phyloP scores from a whole-genome alignment of 2,113 vertebrate genomes.

The Microtus pennsylvanicus region DNA sequence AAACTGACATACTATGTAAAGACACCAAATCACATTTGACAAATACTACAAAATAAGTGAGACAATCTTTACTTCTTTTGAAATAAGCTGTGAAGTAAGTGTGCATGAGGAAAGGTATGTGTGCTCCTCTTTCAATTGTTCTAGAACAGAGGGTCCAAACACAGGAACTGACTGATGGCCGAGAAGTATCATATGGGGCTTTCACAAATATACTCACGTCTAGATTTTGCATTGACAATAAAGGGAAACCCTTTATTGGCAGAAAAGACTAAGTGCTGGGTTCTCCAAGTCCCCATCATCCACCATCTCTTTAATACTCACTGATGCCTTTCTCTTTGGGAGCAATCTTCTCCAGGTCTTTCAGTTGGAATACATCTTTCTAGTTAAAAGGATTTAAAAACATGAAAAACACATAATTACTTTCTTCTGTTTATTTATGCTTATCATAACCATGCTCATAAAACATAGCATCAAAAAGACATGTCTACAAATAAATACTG shows the following conservation, averaged over 20 bases:
- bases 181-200: background rate
- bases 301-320: constrained; percentile 86
- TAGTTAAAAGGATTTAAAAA: constrained; percentile 83
- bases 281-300: background rate
- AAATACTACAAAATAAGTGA: background rate
- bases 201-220: constrained; percentile 9
- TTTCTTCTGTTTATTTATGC: constrained; percentile 37
- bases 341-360: constrained; percentile 99
- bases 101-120: background rate
- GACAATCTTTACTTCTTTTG: constrained; percentile 14
- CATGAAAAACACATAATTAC: constrained; percentile 47
- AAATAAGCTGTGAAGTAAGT: constrained; percentile 35
- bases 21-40: constrained; percentile 3
- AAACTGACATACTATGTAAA: background rate
- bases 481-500: constrained; percentile 5
- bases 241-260: constrained; percentile 5
- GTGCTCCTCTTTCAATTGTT: background rate
- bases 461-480: constrained; percentile 39
- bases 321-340: constrained; percentile 98
- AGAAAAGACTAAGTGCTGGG: background rate
- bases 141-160: constrained; percentile 12
- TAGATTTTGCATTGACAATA: constrained; percentile 27
- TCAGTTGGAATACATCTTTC: constrained; percentile 99
- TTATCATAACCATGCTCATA: constrained; percentile 36
- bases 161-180: background rate